Evolutionary conservation across 2,888 invertebrate species (phyloP), one percentile per base, ranked within the genome.

Genomic region (Lithophane semibrunnea): DNA sequence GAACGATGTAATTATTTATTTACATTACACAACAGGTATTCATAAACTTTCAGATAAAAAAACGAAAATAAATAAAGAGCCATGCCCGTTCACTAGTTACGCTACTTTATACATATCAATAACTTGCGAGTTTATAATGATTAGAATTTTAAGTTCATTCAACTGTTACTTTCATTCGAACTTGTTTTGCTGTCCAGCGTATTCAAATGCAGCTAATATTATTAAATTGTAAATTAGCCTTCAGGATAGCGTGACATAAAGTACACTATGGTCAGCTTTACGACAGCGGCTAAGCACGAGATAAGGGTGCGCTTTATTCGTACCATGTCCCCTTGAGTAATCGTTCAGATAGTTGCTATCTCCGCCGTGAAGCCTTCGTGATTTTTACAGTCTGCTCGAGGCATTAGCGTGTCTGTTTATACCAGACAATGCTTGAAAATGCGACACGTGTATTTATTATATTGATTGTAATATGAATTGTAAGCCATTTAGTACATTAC

Each of bases 341-440:
- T 95, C 92, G 92, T 80, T 83, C 80, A 87, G 95, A 95, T 95
- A 95, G 87, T 88, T 87, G 90, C 87, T 94, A 94, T 95, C 95
- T 93, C 81, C 79, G 87, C 88, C 89, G 89, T 90, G 91, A 92
- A 91, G 89, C 90, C 88, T 85, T 90, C 87, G 91, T 90, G 90
- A 92, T 94, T 95, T 94, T 95, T 94, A 94, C 91, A 84, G 86
- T 82, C 73, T 63, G 77, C 47, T 73, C 82, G 75, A 69, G 77
- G 86, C 88, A 89, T 91, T 90, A 90, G 87, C 84, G 82, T 83
- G 80, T 78, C 80, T 86, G 84, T 89, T 90, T 90, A 90, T 89
- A 86, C 75, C 72, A 83, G 79, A 90, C 90, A 89, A 90, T 87
- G 75, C 87, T 77, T 76, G 86, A 82, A 86, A 88, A 82, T 65